These are phyloP conservation scores for Rhea americana DNA, from an alignment of 2,113 vertebrate genomes.

Conservation along the genomic window DNA sequence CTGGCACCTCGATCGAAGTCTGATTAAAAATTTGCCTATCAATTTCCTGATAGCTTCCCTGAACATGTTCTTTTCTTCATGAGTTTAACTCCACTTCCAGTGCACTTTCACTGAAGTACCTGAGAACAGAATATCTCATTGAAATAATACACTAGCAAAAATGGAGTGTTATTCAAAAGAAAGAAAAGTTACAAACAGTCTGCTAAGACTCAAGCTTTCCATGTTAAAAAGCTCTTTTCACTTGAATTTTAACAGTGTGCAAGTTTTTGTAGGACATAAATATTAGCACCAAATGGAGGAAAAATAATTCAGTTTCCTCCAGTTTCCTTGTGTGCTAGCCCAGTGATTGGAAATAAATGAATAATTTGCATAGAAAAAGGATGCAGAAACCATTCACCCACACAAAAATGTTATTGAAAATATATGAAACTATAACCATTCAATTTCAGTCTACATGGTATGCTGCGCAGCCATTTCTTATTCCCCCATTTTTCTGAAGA, in stretches of 20 bases:
- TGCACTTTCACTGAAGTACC: background rate
- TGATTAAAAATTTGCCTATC: background rate
- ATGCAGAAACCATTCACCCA: constrained; percentile 22
- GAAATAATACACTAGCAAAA: background rate
- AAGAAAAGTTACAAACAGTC: background rate
- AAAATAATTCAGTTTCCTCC: background rate
- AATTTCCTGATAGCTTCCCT: background rate
- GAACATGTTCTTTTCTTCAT: background rate
- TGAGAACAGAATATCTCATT: background rate
- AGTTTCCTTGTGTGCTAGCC: background rate
- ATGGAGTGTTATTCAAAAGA: background rate
- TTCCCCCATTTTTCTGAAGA: background rate
- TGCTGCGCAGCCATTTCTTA: constrained; percentile 18
- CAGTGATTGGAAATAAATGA: constrained; percentile 43
- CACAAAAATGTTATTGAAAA: constrained; percentile 46
- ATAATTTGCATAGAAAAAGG: constrained; percentile 49
- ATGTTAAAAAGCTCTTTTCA: background rate
- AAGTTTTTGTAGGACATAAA: background rate
- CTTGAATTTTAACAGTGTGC: background rate
- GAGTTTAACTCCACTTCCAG: background rate
- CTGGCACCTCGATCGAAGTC: background rate
- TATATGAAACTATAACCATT: constrained; percentile 36
- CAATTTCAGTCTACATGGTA: constrained; percentile 26
- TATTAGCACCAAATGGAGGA: constrained; percentile 8
- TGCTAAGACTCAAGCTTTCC: background rate